Base-by-base conservation (phyloP, 2,888 invertebrate genomes). In the Volucella inanis region DNA sequence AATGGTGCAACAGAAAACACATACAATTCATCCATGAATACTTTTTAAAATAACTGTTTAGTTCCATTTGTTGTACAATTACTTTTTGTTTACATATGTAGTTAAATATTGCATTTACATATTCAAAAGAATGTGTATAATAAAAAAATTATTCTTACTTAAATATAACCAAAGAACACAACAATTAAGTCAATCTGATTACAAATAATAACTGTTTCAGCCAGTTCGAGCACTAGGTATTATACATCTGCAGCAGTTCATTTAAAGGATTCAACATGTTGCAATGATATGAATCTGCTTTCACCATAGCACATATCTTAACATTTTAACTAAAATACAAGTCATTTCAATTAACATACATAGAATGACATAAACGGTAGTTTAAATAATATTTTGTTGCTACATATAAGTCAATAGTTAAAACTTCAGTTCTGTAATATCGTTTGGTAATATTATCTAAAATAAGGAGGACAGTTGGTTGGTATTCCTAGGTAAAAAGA, bases 81-180 rank as follows among this genome's bases (percentile, higher is more conserved):
- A 47, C 18, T 18, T 61, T 61, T 59, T n/a, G 22, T 77, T 52
- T 82, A 64, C 52, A 65, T 62, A 59, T 59, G 55, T 71, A 38
- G 8, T 61, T 68, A 54, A 57, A 80, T 74, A 84, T 84, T 84
- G 83, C 83, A 70, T 41, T 70, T 68, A 52, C 67, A 70, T 22
- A 41, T 61, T 43, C 47, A 49, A 49, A 49, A 49, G 71, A 71
- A 71, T 50, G 71, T 80, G 64, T 14, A 54, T 75, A 54, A 59
- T 31, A 31, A 57, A 64, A 55, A 47, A 43, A 8, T 67, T 52
- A 10, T 54, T 15, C 22, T 72, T 59, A 57, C 57, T 65, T 70
- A 65, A 31, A 52, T 41, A 64, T 54, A 68, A 71, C 45, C 22
- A 9, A 65, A 84, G 83, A 84, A 84, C 83, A 84, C 79, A 83